Base-by-base conservation (phyloP, 2,888 invertebrate genomes). In the Thyatira batis region DNA sequence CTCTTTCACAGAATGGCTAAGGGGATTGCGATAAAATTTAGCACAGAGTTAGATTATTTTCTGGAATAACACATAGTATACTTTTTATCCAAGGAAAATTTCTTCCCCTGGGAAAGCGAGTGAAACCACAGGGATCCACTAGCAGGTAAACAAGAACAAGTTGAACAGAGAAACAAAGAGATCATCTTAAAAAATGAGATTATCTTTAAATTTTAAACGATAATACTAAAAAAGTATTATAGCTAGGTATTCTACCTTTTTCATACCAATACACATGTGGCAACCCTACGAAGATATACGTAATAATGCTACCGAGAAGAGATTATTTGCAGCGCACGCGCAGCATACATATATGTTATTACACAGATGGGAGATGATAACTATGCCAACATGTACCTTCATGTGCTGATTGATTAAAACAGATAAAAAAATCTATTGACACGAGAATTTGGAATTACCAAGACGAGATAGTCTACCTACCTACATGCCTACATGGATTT, bases 261-360 rank as follows among this genome's bases (percentile, higher is more conserved):
- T 2, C 9, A 6, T 27, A 6, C 27, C 1, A 27, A 27, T 9
- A 9, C 10, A 5, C 27, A 27, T 27, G 8, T 33, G 33, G 33
- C 17, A 39, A 39, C 39, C 39, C 39, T 39, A 17, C 2, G 39
- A 8, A 17, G 11, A 39, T 39, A 17, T 39, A 39, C 28, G 48
- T 48, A 48, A 48, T 48, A 48, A n/a, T 27, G 27, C 20, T 48
- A 48, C 48, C 20, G 48, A 48, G 48, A 48, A 48, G 48, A 48
- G 48, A 48, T 48, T 39, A 39, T 39, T 48, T 48, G 46, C 46
- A 27, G 20, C 17, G 20, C 17, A 27, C 48, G 48, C 17, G 20
- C 3, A 9, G 48, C 17, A 48, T 48, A 39, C 11, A 39, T 39
- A 39, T 39, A 17, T 2, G 39, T 17, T n/a, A 13, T 39, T 39